Conservation (phyloP, 2,113 vertebrate genomes). For the Halichoeres trimaculatus region DNA sequence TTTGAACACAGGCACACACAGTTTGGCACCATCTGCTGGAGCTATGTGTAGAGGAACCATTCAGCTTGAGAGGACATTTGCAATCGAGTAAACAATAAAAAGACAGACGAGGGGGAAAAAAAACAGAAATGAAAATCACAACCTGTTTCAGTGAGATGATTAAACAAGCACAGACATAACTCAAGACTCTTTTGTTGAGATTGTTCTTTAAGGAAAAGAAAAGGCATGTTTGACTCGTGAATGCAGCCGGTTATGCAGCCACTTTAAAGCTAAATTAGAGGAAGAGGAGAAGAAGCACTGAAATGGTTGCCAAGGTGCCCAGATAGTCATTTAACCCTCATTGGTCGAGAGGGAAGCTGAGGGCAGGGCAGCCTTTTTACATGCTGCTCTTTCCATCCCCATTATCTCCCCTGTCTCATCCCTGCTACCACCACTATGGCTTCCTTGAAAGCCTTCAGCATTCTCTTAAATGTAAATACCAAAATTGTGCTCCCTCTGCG, state of each 20-base stretch:
- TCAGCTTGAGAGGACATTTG: constrained; percentile 5
- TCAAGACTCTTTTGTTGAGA: neutral
- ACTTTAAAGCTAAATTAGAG: constrained; percentile 52
- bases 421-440: constrained; percentile 42
- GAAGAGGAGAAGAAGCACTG: constrained; percentile 54
- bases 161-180: neutral
- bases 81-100: constrained; percentile 20
- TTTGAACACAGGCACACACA: constrained; percentile 14
- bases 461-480: constrained; percentile 74
- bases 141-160: neutral
- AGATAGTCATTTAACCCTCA: constrained; percentile 77
- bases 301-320: constrained; percentile 78
- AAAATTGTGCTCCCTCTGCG: constrained; percentile 56
- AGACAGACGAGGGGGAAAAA: neutral
- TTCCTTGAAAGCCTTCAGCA: constrained; percentile 56
- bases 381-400: constrained; percentile 71
- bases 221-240: constrained; percentile 37
- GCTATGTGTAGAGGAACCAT: constrained; percentile 7
- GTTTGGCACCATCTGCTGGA: constrained; percentile 74
- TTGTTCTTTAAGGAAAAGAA: neutral
- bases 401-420: constrained; percentile 69
- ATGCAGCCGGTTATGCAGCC: constrained; percentile 39
- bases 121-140: neutral
- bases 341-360: constrained; percentile 68
- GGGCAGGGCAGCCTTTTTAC: constrained; percentile 67